These are phyloP conservation scores for Drosophila nikananu DNA, from an alignment of 1,140 invertebrate genomes.

Conservation along the genomic window DNA sequence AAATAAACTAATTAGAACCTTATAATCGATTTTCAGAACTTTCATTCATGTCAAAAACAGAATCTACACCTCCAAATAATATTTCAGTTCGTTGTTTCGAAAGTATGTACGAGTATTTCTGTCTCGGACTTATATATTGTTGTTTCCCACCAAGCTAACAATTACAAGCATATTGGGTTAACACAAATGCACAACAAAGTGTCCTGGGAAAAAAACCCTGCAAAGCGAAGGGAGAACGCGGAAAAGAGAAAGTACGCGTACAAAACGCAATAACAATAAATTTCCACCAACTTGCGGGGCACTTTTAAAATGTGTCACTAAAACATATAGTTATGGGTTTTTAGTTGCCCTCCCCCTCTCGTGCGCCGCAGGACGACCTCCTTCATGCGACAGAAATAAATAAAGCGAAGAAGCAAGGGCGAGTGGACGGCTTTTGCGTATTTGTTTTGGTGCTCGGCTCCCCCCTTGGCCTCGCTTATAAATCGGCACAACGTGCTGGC, in stretches of 20 bases:
- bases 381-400: conserved; percentile 42
- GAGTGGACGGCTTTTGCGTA: conserved; percentile 66
- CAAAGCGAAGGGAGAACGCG: conserved; percentile 2
- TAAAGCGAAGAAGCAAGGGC: conserved; percentile 40
- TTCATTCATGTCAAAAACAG: not conserved
- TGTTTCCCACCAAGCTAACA: conserved; percentile 6
- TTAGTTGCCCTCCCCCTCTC: conserved; percentile 50
- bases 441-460: conserved; percentile 46
- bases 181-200: conserved; percentile 22
- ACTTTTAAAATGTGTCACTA: conserved; percentile 79
- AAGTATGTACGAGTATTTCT: not conserved
- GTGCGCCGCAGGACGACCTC: conserved; percentile 28
- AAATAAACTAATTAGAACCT: not conserved
- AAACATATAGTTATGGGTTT: conserved; percentile 79
- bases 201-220: not conserved
- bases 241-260: conserved; percentile 39
- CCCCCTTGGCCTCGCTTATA: conserved; percentile 48
- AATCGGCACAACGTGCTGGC: conserved; percentile 55
- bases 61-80: not conserved
- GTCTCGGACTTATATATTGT: not conserved
- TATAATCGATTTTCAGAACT: not conserved
- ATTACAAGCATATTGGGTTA: conserved; percentile 22
- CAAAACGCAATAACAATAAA: conserved; percentile 77
- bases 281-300: conserved; percentile 70
- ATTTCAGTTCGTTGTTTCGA: not conserved